These are phyloP conservation scores for Gobio occitaniae DNA, from an alignment of 2,797 vertebrate genomes.

Conservation along the genomic window DNA sequence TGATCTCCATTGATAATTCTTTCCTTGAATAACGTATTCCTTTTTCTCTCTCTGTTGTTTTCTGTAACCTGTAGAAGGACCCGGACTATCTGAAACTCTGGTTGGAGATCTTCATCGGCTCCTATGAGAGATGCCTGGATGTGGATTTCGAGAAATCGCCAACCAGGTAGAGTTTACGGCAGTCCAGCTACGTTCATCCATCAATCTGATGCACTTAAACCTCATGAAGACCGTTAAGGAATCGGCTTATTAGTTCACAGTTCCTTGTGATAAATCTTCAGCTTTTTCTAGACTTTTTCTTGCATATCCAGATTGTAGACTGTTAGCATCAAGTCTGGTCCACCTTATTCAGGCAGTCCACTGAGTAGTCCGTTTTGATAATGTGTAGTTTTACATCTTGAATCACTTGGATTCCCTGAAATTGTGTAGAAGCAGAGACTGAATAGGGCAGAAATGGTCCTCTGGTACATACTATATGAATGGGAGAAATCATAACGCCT, in stretches of 20 bases:
- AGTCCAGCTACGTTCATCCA: not conserved
- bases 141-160: constrained; percentile 96
- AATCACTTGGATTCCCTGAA: not conserved
- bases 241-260: not conserved
- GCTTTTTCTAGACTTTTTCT: not conserved
- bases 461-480: not conserved
- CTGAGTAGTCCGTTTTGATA: not conserved
- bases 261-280: not conserved
- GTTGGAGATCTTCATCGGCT: constrained; percentile 96
- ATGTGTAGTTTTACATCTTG: not conserved
- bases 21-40: not conserved
- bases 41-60: constrained; percentile 26
- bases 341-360: not conserved
- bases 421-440: not conserved
- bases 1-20: not conserved
- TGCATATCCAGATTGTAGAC: not conserved
- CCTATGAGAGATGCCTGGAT: constrained; percentile 94
- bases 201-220: not conserved
- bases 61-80: constrained; percentile 86
- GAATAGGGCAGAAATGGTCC: not conserved
- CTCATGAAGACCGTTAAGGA: not conserved
- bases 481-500: not conserved
- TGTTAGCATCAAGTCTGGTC: not conserved
- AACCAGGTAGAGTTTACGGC: constrained; percentile 82
- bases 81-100: constrained; percentile 96